These are phyloP conservation scores for Actias luna DNA, from an alignment of 2,888 invertebrate species.

Conservation along the genomic window DNA sequence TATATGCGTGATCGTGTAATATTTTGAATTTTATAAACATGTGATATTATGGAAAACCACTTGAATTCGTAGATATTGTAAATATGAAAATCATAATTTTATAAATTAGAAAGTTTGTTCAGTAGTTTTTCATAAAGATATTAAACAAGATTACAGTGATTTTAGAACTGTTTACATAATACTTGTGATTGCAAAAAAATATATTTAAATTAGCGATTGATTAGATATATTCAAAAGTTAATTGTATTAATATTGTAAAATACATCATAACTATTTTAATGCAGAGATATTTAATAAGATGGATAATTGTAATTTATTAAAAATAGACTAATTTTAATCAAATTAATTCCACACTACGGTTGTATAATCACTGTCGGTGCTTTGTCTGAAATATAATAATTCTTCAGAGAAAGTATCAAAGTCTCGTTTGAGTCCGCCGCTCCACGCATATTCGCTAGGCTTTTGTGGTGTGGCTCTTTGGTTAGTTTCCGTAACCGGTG, in stretches of 20 bases:
- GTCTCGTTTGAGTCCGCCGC: slow-evolving; percentile 58
- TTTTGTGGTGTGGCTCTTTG: slow-evolving; percentile 68
- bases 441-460: slow-evolving; percentile 74
- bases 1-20: slow-evolving; percentile 11
- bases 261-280: background rate
- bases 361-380: background rate
- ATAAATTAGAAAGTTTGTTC: background rate
- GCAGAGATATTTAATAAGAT: background rate
- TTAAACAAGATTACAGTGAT: slow-evolving; percentile 1
- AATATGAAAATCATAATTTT: slow-evolving; percentile 3
- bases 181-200: background rate
- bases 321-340: background rate
- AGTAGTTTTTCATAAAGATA: slow-evolving; percentile 9
- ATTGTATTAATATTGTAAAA: background rate
- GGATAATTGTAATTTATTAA: no score
- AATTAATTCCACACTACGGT: background rate
- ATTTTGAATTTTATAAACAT: background rate
- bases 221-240: background rate
- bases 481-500: slow-evolving; percentile 40
- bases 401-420: slow-evolving; percentile 42
- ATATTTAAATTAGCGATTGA: background rate
- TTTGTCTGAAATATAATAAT: background rate
- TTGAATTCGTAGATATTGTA: background rate
- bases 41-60: slow-evolving; percentile 3
- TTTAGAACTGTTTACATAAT: background rate